These are phyloP conservation scores for Trachelipus rathkii DNA, from an alignment of 1,140 invertebrate genomes.

Conservation along the genomic window DNA sequence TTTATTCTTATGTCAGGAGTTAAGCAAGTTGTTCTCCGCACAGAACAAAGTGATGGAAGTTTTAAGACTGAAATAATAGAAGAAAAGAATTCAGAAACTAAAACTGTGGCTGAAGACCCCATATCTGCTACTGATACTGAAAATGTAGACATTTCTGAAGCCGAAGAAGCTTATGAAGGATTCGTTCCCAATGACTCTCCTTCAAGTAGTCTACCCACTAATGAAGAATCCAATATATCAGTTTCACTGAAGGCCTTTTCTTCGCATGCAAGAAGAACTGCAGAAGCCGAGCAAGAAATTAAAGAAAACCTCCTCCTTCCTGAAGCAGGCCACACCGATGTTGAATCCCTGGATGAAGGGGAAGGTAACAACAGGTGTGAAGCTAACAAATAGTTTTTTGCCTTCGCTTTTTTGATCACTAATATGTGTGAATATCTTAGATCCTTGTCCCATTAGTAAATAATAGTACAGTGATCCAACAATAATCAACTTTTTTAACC, in stretches of 20 bases:
- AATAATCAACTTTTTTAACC: too few species aligned
- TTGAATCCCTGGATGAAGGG: constrained; percentile 43
- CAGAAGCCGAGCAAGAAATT: constrained; percentile 25
- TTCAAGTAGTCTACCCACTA: constrained; percentile 28
- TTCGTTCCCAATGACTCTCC: constrained; percentile 10
- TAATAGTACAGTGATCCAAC: too few species aligned
- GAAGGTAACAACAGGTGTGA: constrained; percentile 44
- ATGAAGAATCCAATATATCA: neutral
- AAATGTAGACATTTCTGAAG: constrained; percentile 55
- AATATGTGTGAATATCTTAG: too few species aligned
- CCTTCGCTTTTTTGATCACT: constrained; percentile 21
- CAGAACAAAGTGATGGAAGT: constrained; percentile 36
- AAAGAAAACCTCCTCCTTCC: constrained; percentile 44
- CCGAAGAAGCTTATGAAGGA: constrained; percentile 50
- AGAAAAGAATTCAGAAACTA: constrained; percentile 37
- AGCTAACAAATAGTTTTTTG: constrained; percentile 27
- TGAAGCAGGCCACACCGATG: constrained; percentile 40
- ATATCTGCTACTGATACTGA: constrained; percentile 55
- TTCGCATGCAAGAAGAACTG: constrained; percentile 10
- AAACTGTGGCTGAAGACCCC: constrained; percentile 31
- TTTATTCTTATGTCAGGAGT: constrained; percentile 36
- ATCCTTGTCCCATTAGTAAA: too few species aligned
- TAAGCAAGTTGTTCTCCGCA: constrained; percentile 31
- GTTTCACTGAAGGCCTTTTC: constrained; percentile 5
- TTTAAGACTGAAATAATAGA: constrained; percentile 39